Base-by-base conservation (phyloP, 2,113 vertebrate genomes). In the Myrmecophaga tridactyla region DNA sequence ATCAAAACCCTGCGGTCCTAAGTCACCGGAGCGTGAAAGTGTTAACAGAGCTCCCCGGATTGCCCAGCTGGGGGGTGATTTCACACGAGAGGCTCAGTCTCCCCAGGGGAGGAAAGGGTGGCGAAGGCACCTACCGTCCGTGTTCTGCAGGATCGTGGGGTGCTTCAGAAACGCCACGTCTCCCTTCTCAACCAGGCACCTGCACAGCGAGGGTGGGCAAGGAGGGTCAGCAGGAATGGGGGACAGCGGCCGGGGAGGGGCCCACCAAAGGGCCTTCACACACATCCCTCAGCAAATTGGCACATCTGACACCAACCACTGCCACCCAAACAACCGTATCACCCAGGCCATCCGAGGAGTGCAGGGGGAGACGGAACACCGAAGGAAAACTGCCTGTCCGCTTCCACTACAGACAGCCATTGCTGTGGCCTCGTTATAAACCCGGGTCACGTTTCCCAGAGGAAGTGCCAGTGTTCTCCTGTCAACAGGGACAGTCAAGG, bases 81-180 rank as follows among this genome's bases (percentile, higher is more conserved):
- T 36, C 46, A 51, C 34, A 0, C 8, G 21, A 69, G 9, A 81
- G 41, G 77, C 20, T n/a, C 41, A 0, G n/a, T 15, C 83, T 91
- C 81, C 14, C 82, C 27, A 4, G 6, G 39, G 56, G 39, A 58
- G 27, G 29, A 73, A 60, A 80, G 62, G 23, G 20, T 34, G 20
- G 27, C 0, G 9, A 5, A 20, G 69, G 4, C 34, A 84, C 98
- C 0, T 98, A 99, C 99, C 99, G 0, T 98, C 70, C 1, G 97
- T 99, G 96, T 99, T 99, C 93, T 99, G 99, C 9, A 63, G 31
- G 27, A 99, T 97, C 0, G 90, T 98, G 18, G 95, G 94, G 92
- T 99, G 99, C 97, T 99, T 99, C 85, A 99, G 86, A 93, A 99
- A 99, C 90, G 99, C 99, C 93, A 99, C 99, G 1, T 99, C 98